Conservation (phyloP, 2,888 invertebrate species). For the Trissolcus brochymenae region DNA sequence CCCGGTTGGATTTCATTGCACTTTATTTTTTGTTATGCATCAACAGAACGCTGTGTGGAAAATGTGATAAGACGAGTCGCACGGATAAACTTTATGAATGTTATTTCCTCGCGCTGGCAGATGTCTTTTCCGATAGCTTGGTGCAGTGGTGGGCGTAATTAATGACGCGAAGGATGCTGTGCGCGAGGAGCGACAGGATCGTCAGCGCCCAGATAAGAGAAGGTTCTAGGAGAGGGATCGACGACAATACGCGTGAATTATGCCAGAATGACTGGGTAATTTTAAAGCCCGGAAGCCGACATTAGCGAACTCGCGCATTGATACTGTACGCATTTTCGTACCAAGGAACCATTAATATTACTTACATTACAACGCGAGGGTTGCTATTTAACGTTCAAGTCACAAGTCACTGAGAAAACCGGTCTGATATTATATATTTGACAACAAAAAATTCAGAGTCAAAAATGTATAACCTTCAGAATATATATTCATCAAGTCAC, state of each 20-base stretch:
- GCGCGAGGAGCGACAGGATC: constrained; percentile 47
- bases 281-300: constrained; percentile 75
- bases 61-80: constrained; percentile 60
- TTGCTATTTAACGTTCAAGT: constrained; percentile 47
- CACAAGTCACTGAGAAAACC: constrained; percentile 35
- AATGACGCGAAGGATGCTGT: constrained; percentile 65
- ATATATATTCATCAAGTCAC: no score
- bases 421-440: background rate
- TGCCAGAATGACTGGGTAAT: constrained; percentile 75
- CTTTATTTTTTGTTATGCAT: constrained; percentile 45
- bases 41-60: constrained; percentile 28
- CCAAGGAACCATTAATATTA: constrained; percentile 75
- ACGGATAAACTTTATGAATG: constrained; percentile 74
- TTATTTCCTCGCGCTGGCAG: constrained; percentile 74
- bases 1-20: constrained; percentile 39
- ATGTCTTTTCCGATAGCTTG: constrained; percentile 75
- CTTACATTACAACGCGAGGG: constrained; percentile 67
- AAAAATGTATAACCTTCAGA: no score
- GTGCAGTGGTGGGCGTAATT: constrained; percentile 70
- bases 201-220: constrained; percentile 49
- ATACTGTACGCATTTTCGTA: constrained; percentile 68
- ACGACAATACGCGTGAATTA: constrained; percentile 75
- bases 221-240: constrained; percentile 56
- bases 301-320: constrained; percentile 73
- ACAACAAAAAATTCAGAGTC: no score